These are phyloP conservation scores for Bombus confusus DNA, from an alignment of 1,140 invertebrate genomes.

Conservation along the genomic window DNA sequence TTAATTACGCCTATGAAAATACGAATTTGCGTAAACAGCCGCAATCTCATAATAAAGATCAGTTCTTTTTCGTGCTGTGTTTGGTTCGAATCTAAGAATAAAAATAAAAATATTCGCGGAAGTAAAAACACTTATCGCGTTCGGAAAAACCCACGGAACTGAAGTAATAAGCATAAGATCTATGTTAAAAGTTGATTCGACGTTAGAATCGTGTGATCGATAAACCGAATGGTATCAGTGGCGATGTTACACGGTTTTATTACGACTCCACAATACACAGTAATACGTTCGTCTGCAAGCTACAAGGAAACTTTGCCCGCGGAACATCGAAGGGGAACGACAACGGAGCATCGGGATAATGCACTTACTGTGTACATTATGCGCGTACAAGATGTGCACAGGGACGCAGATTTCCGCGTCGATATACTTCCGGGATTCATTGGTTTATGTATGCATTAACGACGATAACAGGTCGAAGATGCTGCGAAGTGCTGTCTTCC, in stretches of 20 bases:
- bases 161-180: background rate
- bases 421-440: constrained; percentile 21
- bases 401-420: constrained; percentile 13
- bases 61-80: too few relatives aligned
- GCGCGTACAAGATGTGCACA: background rate
- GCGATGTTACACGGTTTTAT: background rate
- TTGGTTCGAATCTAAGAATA: too few relatives aligned
- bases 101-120: too few relatives aligned
- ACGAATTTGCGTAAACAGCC: background rate
- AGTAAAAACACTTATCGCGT: background rate
- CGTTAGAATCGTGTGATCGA: background rate
- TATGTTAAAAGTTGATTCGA: background rate
- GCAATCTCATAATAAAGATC: background rate
- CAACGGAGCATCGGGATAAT: constrained; percentile 38
- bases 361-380: constrained; percentile 44
- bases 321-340: constrained; percentile 23
- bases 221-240: background rate
- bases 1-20: background rate
- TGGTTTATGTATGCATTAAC: constrained; percentile 3
- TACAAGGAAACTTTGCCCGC: constrained; percentile 31
- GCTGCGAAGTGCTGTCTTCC: background rate
- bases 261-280: constrained; percentile 15
- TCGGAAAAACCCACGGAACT: background rate
- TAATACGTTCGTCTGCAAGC: constrained; percentile 21
- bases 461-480: background rate